Evolutionary conservation across 1,140 invertebrate species (phyloP), one percentile per base, ranked within the genome.

Genomic region (Stenopsyche tienmushanensis): DNA sequence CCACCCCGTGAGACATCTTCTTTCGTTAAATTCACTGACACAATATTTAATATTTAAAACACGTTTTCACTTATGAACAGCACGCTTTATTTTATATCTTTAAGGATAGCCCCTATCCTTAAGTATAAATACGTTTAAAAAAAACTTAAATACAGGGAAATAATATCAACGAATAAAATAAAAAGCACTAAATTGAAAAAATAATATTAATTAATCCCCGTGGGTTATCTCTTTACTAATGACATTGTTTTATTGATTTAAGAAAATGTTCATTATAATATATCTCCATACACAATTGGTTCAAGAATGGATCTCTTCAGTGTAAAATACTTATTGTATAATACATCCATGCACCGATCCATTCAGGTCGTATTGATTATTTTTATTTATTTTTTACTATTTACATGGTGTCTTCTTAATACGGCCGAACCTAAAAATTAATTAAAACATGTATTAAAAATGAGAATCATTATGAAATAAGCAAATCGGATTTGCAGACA

Each of bases 1-100:
- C 75, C 8, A 57, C 73, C 2, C 77, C 78, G 74, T 80, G 77
- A 63, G 79, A 77, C 78, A 81, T 81, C 53, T 67, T 72, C 15
- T n/a, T n/a, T 2, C 50, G 26, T 39, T 57, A 39, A 39, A 24
- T 25, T 9, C 57, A 60, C 57, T 47, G 3, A 47, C 57, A 60
- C 57, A 20, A 57, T 10, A 10, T 3, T 50, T 10, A 10, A 53
- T 23, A 53, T 53, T 53, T 15, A 23, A 25, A 53, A 10, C 15
- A 53, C 8, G 26, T 25, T 53, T 21, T 44, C 18, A 44, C 15
- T 25, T 25, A 53, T 53, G 13, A 53, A 24, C 10, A 44, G 18
- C 5, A 49, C 18, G 39, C 18, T 34, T 54, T 8, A 13, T 15
- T 49, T 49, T 49, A 18, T 34, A 21, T 21, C 24, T n/a, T 20